Evolutionary conservation across 2,888 invertebrate species (phyloP), one percentile per base, ranked within the genome.

Genomic region (Meteorus colon): DNA sequence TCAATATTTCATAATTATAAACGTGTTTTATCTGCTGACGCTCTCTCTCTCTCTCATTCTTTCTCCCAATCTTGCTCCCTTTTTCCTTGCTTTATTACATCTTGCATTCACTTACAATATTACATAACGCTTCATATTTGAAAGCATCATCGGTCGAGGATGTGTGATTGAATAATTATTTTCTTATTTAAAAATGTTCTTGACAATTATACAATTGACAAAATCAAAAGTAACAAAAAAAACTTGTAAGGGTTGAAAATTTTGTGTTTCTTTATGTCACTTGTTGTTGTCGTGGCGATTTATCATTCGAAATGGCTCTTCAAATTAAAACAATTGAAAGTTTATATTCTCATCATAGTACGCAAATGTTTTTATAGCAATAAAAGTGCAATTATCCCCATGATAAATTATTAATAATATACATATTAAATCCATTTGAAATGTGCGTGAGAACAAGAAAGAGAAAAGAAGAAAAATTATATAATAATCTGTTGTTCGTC

Each of bases 1-100:
- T 66, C 24, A 66, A 66, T 73, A 65, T 72, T 41, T 72, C 16
- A 72, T 72, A 72, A 63, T 51, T 45, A 63, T 72, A 62, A 62
- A 60, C 6, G 29, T 63, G 19, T 73, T 51, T 73, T 55, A 31
- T 45, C 19, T 66, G 16, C 27, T 16, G 41, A 34, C 19, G 24
- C 45, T 45, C 60, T 75, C 60, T 67, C 51, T 59, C 37, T 70
- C 48, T 51, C 70, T 29, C 37, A n/a, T 68, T 68, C 16, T 41
- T 19, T 74, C 48, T 27, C 41, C 41, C 34, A 19, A 19, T 27
- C 10, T 27, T 45, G 31, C 34, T 48, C 24, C 29, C 8, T 48
- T 69, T 19, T 29, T 34, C 10, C 19, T 6, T 55, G 55, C n/a
- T 6, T 24, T 24, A 55, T 19, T n/a, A 5, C 19, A 19, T 55